Percentiles rank a stretch among this genome's conserved stretches.
These are phyloP conservation scores for Agriopis aurantiaria DNA, from an alignment of 2,888 invertebrate species.

Conservation along the genomic window DNA sequence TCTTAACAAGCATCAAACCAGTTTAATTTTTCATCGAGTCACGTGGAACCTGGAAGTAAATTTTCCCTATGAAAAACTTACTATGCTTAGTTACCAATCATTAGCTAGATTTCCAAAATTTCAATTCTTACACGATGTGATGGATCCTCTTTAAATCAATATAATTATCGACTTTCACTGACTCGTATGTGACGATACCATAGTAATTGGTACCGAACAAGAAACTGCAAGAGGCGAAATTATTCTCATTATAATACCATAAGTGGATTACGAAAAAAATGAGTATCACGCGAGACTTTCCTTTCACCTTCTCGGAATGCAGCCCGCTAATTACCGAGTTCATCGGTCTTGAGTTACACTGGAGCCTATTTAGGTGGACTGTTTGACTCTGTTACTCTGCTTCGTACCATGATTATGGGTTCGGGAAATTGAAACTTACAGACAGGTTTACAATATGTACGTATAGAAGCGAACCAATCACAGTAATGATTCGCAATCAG, in stretches of 20 bases:
- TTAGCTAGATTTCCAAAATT: slow-evolving; percentile 42
- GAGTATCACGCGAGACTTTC: slow-evolving; percentile 66
- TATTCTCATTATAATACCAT: slow-evolving; percentile 72
- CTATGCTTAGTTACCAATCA: slow-evolving; percentile 22
- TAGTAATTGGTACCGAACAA: slow-evolving; percentile 72
- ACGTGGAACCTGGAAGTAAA: slow-evolving; percentile 78
- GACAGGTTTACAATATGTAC: slow-evolving; percentile 22
- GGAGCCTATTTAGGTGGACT: slow-evolving; percentile 50
- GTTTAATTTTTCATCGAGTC: slow-evolving; percentile 76
- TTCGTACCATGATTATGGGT: slow-evolving; percentile 23
- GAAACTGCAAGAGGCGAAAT: slow-evolving; percentile 68
- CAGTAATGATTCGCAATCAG: slow-evolving; percentile 29
- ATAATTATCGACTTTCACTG: slow-evolving; percentile 77
- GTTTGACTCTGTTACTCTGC: slow-evolving; percentile 36
- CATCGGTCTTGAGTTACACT: slow-evolving; percentile 65
- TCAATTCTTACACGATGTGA: slow-evolving; percentile 39
- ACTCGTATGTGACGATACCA: slow-evolving; percentile 64
- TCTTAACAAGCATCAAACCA: slow-evolving; percentile 80
- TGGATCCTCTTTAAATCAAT: slow-evolving; percentile 45
- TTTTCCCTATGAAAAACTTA: slow-evolving; percentile 49
- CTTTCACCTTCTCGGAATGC: slow-evolving; percentile 71
- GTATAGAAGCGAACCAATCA: slow-evolving; percentile 22
- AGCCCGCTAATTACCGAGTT: slow-evolving; percentile 71
- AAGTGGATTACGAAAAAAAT: slow-evolving; percentile 66
- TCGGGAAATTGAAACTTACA: slow-evolving; percentile 24